Base-by-base conservation (phyloP, 1,140 invertebrate genomes). In the Drosophila neocordata region DNA sequence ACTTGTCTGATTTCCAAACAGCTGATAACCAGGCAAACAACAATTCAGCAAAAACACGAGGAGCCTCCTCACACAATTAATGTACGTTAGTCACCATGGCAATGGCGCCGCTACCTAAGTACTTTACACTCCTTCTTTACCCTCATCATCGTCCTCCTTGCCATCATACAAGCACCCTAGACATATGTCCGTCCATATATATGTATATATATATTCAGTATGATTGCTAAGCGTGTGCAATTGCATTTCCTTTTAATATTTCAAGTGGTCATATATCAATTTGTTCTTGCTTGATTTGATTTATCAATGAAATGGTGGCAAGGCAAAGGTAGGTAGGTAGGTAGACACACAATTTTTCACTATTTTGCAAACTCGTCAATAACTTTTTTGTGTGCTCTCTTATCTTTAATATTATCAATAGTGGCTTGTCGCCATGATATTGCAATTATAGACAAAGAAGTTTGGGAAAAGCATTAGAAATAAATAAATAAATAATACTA, bases 1-100 rank as follows among this genome's bases (percentile, higher is more conserved):
- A 85, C 82, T 85, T 85, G 74, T 85, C 77, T 81, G 82, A 85
- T 85, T 85, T 85, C 74, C 82, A 85, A 78, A 81, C 75, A 87
- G 74, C 66, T 85, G 82, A 85, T 85, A 87, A 87, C 53, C 57
- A 48, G 27, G 27, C 67, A 72, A 56, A 27, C 65, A 72, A 27
- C 61, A 72, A 56, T 59, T 48, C 66, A 75, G 52, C 68, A 51
- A 18, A 68, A 57, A 48, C 15, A 20, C 41, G 15, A 48, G 15
- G 41, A 48, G 41, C 22, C 22, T 2, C 15, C 41, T 20, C 41
- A 31, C 27, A 6, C 41, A 48, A 48, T 48, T 48, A 48, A 48
- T 9, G 18, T 72, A 74, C 15, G 72, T 84, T 84, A 84, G 81
- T 84, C 81, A 84, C 83, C 69, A 63, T 64, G 59, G 27, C 27